These are phyloP conservation scores for Erpetoichthys calabaricus DNA, from an alignment of 2,797 vertebrate genomes.

Conservation along the genomic window DNA sequence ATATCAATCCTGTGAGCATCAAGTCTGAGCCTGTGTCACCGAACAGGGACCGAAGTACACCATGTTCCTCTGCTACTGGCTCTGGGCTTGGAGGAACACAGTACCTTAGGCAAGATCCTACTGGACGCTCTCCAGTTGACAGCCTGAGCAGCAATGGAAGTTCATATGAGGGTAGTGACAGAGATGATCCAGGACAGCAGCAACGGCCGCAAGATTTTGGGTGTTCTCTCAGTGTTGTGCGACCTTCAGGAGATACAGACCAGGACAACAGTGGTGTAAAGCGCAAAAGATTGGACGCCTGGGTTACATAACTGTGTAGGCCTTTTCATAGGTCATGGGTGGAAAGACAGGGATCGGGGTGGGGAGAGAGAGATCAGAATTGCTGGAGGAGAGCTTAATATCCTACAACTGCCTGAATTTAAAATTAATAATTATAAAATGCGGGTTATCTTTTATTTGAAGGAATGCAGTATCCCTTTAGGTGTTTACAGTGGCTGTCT, in stretches of 20 bases:
- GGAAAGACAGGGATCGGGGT: not conserved
- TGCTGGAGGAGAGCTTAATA: slow-evolving; percentile 1
- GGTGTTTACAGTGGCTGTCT: too few relatives aligned
- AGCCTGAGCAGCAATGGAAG: slow-evolving; percentile 88
- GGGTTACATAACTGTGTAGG: slow-evolving; percentile 67
- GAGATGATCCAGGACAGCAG: slow-evolving; percentile 64
- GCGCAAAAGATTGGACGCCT: slow-evolving; percentile 82
- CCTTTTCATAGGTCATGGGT: not conserved
- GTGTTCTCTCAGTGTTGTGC: slow-evolving; percentile 63
- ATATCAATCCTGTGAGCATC: slow-evolving; percentile 86
- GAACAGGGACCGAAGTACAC: slow-evolving; percentile 77
- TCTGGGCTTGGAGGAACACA: slow-evolving; percentile 27
- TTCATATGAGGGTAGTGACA: slow-evolving; percentile 80
- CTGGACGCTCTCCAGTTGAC: slow-evolving; percentile 71
- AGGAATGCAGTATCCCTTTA: slow-evolving; percentile 1
- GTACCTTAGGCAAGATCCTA: slow-evolving; percentile 52
- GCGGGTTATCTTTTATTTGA: not conserved
- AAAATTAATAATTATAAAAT: not conserved
- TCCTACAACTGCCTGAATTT: not conserved
- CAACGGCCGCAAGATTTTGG: slow-evolving; percentile 54
- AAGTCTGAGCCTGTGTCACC: slow-evolving; percentile 89
- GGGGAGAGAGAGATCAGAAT: not conserved
- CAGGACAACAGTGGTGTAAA: slow-evolving; percentile 75
- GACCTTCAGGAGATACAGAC: slow-evolving; percentile 60
- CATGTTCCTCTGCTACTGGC: slow-evolving; percentile 43